A percentile compares a stretch with the other conserved stretches of the same genome.
phyloP scores from a whole-genome alignment of 2,888 invertebrate genomes.

The Phymatocera aterrima region DNA sequence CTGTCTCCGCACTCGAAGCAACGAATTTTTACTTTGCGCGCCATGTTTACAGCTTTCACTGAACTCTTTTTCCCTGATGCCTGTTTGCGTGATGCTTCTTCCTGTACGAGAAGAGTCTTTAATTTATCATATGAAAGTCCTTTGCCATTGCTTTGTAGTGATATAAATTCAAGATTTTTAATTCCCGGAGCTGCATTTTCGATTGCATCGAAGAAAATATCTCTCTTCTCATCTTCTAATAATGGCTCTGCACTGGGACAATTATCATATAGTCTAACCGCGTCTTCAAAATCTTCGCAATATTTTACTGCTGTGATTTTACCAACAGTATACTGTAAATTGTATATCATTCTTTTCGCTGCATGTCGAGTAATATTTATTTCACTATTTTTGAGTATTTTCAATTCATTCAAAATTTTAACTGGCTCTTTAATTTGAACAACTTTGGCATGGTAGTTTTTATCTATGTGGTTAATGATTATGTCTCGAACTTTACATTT shows the following conservation, averaged over 20 bases:
- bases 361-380: constrained; percentile 45
- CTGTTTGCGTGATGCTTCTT: constrained; percentile 5
- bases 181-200: constrained; percentile 14
- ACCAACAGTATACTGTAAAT: not conserved
- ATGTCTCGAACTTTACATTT: constrained; percentile 16
- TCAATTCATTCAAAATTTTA: constrained; percentile 50
- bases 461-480: constrained; percentile 23
- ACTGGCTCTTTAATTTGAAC: constrained; percentile 50
- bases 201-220: constrained; percentile 33
- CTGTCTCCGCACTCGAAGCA: not conserved
- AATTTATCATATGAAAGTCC: constrained; percentile 1
- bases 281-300: constrained; percentile 8
- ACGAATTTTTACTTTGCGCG: not conserved
- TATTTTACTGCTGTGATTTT: constrained; percentile 1
- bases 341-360: not conserved
- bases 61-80: not conserved
- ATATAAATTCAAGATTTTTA: not conserved
- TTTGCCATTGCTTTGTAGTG: not conserved
- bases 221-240: constrained; percentile 32
- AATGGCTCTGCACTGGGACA: constrained; percentile 2
- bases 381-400: constrained; percentile 52
- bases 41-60: not conserved
- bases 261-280: constrained; percentile 14
- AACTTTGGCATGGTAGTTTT: constrained; percentile 51
- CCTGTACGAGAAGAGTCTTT: not conserved